Conservation (phyloP, 2,888 invertebrate species). For the Agelastica alni region DNA sequence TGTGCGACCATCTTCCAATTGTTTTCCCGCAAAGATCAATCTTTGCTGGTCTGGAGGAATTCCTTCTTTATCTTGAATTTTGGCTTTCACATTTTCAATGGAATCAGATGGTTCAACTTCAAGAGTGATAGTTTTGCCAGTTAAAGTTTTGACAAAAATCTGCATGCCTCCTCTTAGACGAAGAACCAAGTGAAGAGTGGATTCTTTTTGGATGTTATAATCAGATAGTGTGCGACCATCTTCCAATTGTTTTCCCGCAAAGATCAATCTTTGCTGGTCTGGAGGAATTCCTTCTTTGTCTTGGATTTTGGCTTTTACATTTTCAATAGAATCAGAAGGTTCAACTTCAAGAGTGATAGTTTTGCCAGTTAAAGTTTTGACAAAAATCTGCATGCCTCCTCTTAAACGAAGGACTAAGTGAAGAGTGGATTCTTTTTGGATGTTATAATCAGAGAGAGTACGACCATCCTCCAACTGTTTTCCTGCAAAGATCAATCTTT, state of each 20-base stretch:
- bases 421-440: conserved; percentile 83
- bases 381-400: conserved; percentile 34
- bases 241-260: conserved; percentile 79
- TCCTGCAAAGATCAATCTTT: conserved; percentile 26
- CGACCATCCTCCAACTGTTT: conserved; percentile 1
- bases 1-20: conserved; percentile 71
- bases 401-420: conserved; percentile 75
- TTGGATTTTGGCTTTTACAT: conserved; percentile 62
- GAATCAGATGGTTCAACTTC: conserved; percentile 66
- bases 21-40: conserved; percentile 70
- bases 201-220: conserved; percentile 93
- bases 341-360: conserved; percentile 63
- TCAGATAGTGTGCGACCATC: conserved; percentile 90
- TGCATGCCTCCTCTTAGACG: conserved; percentile 90
- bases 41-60: conserved; percentile 65
- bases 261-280: conserved; percentile 83
- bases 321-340: conserved; percentile 64
- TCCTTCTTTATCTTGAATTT: conserved; percentile 63
- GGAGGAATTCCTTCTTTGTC: conserved; percentile 82
- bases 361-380: conserved; percentile 49
- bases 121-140: conserved; percentile 62
- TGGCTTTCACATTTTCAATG: conserved; percentile 67
- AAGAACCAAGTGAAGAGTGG: conserved; percentile 90
- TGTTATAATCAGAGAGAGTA: conserved; percentile 1
- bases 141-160: conserved; percentile 63